Evolutionary conservation across 2,113 vertebrate species (phyloP), one percentile per base, ranked within the genome.

Genomic region (Psittacula cyanocephala): DNA sequence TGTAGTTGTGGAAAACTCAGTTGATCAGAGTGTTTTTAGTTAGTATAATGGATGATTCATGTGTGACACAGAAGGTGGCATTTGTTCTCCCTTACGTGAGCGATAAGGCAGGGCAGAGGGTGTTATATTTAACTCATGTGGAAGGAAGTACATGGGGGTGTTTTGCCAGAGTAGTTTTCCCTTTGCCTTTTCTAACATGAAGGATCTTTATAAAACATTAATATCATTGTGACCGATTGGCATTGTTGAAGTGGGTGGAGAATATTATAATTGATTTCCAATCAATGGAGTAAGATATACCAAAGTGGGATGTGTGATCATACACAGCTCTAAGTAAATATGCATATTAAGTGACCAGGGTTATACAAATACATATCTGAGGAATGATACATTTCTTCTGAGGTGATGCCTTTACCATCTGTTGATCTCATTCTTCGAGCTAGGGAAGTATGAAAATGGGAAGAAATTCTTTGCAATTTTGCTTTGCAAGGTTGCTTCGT

Each of bases 31-130:
- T 24, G 88, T 71, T 93, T 84, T 92, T 86, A 53, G 67, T 86
- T 91, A 79, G 14, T 62, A 25, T 87, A 95, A 92, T 89, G 65
- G 69, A 20, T 89, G 78, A 85, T 88, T 93, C 74, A 59, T 63
- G 17, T 44, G 47, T 81, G 74, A 81, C 70, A 52, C 5, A 1
- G 72, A 96, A 91, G 62, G 69, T 92, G 77, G 59, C 79, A 92
- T 94, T 94, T 97, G 76, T 93, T 89, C 89, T 72, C 68, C 81
- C 64, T 75, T 93, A 88, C 47, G 39, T 4, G 16, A 25, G 43
- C 0, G 25, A 79, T 89, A 93, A 95, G 67, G 81, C 70, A 60
- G 75, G 62, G 55, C 86, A 78, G 31, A 77, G 62, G 17, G 43
- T 60, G 60, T 77, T 78, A 5, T 12, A 33, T 89, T 86, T 89